Evolutionary conservation across 2,113 vertebrate genomes (phyloP), one percentile per base, ranked within the genome.

Genomic region (Podilymbus podiceps): DNA sequence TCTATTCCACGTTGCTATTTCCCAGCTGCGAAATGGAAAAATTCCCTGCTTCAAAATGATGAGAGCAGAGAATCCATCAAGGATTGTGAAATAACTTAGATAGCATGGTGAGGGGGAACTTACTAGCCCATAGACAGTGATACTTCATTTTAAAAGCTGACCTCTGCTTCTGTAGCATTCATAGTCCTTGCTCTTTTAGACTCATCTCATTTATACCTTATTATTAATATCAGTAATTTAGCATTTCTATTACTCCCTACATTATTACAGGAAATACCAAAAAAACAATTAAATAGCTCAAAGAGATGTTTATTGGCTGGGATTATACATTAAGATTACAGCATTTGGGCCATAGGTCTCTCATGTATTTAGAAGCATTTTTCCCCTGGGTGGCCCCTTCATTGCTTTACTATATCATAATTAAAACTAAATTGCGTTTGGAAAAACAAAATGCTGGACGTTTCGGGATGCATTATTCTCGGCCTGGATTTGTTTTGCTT

Each of bases 401-500:
- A 72, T 92, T 83, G 76, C 55, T 81, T 89, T 95, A 71, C 92
- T 78, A 67, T 80, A 89, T 91, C 55, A 90, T 92, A 97, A 93
- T 80, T 96, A 93, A 86, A 94, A 79, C 47, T 91, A 94, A 92
- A 96, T 95, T 93, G 73, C 80, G 58, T 93, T 89, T 90, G 31
- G 53, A 93, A 88, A 91, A 91, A 71, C 16, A 55, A 91, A 88
- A 94, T 58, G 33, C 83, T 95, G 93, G 81, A 82, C 33, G 20
- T 62, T 93, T 95, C 63, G 55, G 89, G 82, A 94, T 85, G 47
- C 44, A 85, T 96, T 97, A 81, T 93, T 97, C 60, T 85, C 94
- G 79, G 46, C 66, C 47, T 95, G 82, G 49, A 88, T 96, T 94
- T 90, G 89, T 91, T 97, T 95, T 96, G 88, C 85, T 92, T 95